phyloP scores from a whole-genome alignment of 2,113 vertebrate genomes.

The Elgaria multicarinata region DNA sequence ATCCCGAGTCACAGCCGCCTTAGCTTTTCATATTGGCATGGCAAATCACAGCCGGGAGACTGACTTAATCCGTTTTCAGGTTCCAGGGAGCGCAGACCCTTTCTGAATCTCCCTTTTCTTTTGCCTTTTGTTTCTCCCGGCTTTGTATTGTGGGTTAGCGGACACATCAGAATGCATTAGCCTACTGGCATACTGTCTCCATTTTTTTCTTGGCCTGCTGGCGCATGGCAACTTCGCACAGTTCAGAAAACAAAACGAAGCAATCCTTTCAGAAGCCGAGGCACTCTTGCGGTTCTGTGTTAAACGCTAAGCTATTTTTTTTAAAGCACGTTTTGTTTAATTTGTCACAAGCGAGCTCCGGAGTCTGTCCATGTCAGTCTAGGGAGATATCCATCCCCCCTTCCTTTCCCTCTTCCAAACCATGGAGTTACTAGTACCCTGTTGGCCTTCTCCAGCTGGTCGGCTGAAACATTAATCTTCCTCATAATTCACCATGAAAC shows the following conservation, averaged over 20 bases:
- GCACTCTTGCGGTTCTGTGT: constrained; percentile 35
- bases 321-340: constrained; percentile 12
- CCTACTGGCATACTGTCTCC: constrained; percentile 59
- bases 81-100: constrained; percentile 66
- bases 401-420: not conserved
- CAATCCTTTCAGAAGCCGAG: constrained; percentile 40
- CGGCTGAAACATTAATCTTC: constrained; percentile 46
- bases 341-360: constrained; percentile 23
- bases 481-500: constrained; percentile 57
- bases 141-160: constrained; percentile 68
- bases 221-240: constrained; percentile 34
- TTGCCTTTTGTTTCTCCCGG: constrained; percentile 61
- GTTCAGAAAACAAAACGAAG: constrained; percentile 41
- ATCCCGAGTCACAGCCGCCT: constrained; percentile 35
- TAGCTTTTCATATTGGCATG: constrained; percentile 64
- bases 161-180: constrained; percentile 58
- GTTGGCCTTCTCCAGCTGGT: constrained; percentile 67
- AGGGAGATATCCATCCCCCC: constrained; percentile 26
- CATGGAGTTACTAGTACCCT: not conserved
- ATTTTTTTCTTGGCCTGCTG: constrained; percentile 61
- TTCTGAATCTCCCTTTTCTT: constrained; percentile 69
- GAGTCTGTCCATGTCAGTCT: constrained; percentile 49
- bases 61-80: constrained; percentile 71
- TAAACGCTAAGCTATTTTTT: constrained; percentile 40
- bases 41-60: constrained; percentile 68